Evolutionary conservation across 2,797 vertebrate species (phyloP), one percentile per base, ranked within the genome.

Genomic region (Gallirallus australis): DNA sequence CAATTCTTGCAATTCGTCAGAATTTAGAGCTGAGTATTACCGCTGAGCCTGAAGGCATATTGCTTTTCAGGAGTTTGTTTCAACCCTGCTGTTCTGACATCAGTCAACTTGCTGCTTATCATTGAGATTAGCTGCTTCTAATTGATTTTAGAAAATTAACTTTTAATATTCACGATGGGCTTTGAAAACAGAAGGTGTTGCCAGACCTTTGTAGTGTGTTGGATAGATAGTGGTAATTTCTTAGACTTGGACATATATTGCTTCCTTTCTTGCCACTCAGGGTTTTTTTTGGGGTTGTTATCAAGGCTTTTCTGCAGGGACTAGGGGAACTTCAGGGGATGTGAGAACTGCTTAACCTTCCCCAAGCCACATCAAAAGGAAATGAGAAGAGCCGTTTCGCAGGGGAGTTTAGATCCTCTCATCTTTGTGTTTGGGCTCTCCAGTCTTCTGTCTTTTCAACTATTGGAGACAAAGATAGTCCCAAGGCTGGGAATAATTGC

Each of bases 261-360:
- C 50, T 89, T 91, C 25, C 28, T 84, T 66, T 90, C 31, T 82
- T 82, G 27, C 8, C 52, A 64, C 53, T 21, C 50, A 63, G 7
- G 24, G 52, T 23, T 81, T 91, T 81, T 91, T 93, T 85, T 25
- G 4, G 53, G 57, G 31, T 64, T 90, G 35, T 70, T 70, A 11
- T 15, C 61, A 40, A 89, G 60, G 28, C 40, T 84, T 95, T 89
- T 79, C 56, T 94, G 87, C 18, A 33, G 77, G 65, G 59, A 66
- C 54, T 78, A 7, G 0, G 4, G 61, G 70, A 89, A 86, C 59
- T 93, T 82, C 15, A 63, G 89, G 54, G 86, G 79, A 94, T 81
- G 66, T 71, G 47, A 90, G 61, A 93, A 75, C 63, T 79, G 42
- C 50, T 69, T 91, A 90, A 93, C 76, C 47, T 91, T 72, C 65